phyloP scores from a whole-genome alignment of 2,888 invertebrate genomes.

The Amphipoea lucens region DNA sequence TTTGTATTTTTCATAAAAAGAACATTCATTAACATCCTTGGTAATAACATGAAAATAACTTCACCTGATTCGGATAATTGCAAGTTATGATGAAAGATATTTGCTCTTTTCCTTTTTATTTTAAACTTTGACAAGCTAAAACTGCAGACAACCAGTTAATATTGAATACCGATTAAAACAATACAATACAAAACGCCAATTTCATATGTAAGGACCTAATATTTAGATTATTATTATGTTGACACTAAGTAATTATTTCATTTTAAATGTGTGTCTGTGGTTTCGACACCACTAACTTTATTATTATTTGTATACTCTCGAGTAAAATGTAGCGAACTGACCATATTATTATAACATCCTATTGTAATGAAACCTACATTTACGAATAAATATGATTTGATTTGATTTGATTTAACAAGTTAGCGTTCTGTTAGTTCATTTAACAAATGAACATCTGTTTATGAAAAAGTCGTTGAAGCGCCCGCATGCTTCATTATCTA shows the following conservation, averaged over 20 bases:
- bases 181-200: too few species aligned
- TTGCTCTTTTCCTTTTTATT: conserved; percentile 4
- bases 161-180: conserved; percentile 26
- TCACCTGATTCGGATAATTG: not conserved
- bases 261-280: too few species aligned
- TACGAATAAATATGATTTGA: too few species aligned
- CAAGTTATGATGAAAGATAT: not conserved
- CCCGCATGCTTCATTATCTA: conserved; percentile 66
- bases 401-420: too few species aligned
- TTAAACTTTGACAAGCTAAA: conserved; percentile 21
- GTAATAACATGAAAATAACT: conserved; percentile 5
- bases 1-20: conserved; percentile 14
- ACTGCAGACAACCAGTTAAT: conserved; percentile 6
- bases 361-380: too few species aligned
- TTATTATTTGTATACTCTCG: too few species aligned
- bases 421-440: conserved; percentile 11
- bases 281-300: too few species aligned
- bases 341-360: too few species aligned
- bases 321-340: too few species aligned
- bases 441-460: conserved; percentile 15
- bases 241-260: too few species aligned
- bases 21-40: conserved; percentile 8
- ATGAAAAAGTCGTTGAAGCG: conserved; percentile 44
- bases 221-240: too few species aligned
- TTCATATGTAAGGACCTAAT: too few species aligned